Base-by-base conservation (phyloP, 2,888 invertebrate genomes). In the Acleris holmiana region DNA sequence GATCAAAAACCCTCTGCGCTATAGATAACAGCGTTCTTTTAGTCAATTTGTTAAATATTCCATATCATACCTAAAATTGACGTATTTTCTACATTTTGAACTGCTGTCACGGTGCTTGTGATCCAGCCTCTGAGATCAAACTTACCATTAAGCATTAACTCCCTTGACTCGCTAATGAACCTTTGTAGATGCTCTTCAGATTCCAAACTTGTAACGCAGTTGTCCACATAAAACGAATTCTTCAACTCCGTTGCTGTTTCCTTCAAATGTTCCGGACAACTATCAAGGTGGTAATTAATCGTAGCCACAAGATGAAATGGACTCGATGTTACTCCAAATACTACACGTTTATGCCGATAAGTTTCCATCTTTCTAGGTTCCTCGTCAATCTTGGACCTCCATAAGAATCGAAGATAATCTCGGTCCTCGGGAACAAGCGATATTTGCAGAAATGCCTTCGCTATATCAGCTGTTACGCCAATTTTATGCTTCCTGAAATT, bases 111-210 rank as follows among this genome's bases (percentile, higher is more conserved):
- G 15, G 66, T 61, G 4, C 47, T 23, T 13, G 66, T 54, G 7
- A 68, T 44, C 68, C 68, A 70, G 4, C 55, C 23, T 40, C 68
- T 19, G 10, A 70, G 40, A 6, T 70, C 66, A 64, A 71, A 71
- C 29, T 51, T 57, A 15, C 58, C 69, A n/a, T n/a, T n/a, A n/a
- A n/a, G n/a, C n/a, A n/a, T n/a, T n/a, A n/a, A n/a, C n/a, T n/a
- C n/a, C n/a, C n/a, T n/a, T n/a, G n/a, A n/a, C n/a, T n/a, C n/a
- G n/a, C n/a, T n/a, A n/a, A n/a, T n/a, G n/a, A n/a, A n/a, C n/a
- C n/a, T n/a, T n/a, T n/a, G n/a, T n/a, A n/a, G n/a, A n/a, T 65
- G 56, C 18, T 57, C 46, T 25, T 55, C 61, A 4, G 49, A 58
- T 1, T 69, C 41, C 2, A 71, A n/a, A 49, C n/a, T n/a, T n/a